A percentile compares a stretch with the other conserved stretches of the same genome.
phyloP scores from a whole-genome alignment of 2,113 vertebrate genomes.

The Stigmatopora nigra region DNA sequence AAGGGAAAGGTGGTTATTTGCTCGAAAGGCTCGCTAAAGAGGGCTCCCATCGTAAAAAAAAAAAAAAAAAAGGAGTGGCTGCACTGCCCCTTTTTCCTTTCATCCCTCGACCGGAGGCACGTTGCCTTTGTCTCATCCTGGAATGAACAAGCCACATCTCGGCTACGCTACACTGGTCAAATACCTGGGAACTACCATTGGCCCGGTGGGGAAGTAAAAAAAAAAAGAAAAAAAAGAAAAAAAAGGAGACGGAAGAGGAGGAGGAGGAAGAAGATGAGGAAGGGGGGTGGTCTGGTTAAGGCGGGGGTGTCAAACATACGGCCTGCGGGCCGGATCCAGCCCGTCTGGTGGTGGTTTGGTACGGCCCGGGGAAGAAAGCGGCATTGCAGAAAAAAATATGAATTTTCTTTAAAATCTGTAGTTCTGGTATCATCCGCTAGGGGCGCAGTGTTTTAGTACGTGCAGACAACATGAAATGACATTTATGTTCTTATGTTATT shows the following conservation, averaged over 20 bases:
- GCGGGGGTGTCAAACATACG: too few species aligned
- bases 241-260: conserved; percentile 31
- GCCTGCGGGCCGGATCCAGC: too few species aligned
- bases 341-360: too few species aligned
- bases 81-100: conserved; percentile 60
- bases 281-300: too few species aligned
- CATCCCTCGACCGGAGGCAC: conserved; percentile 59
- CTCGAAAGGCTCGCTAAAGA: conserved; percentile 60
- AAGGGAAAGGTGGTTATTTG: conserved; percentile 63
- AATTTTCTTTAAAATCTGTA: too few species aligned
- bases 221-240: conserved; percentile 44
- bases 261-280: conserved; percentile 8
- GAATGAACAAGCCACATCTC: conserved; percentile 53
- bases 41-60: conserved; percentile 69
- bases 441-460: too few species aligned
- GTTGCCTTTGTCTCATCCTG: conserved; percentile 63
- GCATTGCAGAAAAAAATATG: too few species aligned
- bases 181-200: conserved; percentile 60
- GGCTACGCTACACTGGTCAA: conserved; percentile 50
- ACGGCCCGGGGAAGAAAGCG: too few species aligned
- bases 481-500: too few species aligned
- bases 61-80: conserved; percentile 63
- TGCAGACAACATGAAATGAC: too few species aligned
- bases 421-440: too few species aligned
- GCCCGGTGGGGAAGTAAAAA: conserved; percentile 56